Evolutionary conservation across 30 jellyfish, hydroid and myxozoan species (phyloP).

Genomic region (Hydra vulgaris): DNA sequence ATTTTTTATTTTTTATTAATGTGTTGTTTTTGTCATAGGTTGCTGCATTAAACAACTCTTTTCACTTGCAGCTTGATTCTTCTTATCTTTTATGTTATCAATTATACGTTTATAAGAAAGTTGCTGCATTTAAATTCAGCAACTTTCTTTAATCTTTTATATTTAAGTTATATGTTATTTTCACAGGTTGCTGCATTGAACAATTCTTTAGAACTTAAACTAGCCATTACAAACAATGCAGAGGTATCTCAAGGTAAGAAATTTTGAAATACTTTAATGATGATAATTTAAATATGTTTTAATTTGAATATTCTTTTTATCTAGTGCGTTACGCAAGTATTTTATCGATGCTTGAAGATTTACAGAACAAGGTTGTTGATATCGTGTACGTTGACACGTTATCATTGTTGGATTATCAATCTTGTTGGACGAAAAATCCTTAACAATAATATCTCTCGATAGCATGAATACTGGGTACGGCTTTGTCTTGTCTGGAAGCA

Average conservation of each 20-base stretch:
- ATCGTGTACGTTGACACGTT: constrained; percentile 16
- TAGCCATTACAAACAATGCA: constrained; percentile 45
- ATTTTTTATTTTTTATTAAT: too few species aligned
- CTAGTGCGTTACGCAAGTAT: constrained; percentile 19
- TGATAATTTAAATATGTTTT: neutral
- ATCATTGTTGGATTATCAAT: constrained; percentile 29
- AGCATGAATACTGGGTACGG: constrained; percentile 47
- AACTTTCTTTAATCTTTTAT: too few species aligned
- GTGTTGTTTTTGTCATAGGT: too few species aligned
- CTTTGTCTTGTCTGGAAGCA: constrained; percentile 38
- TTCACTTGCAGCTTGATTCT: too few species aligned
- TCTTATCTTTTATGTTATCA: too few species aligned
- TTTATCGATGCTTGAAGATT: constrained; percentile 31
- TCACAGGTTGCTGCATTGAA: constrained; percentile 47
- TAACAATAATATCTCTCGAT: constrained; percentile 22
- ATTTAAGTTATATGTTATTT: neutral
- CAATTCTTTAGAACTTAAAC: constrained; percentile 42
- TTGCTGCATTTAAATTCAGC: too few species aligned
- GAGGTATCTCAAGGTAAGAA: constrained; percentile 4
- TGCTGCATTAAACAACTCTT: too few species aligned
- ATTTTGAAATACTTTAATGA: too few species aligned
- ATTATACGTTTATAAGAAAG: too few species aligned
- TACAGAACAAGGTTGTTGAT: constrained; percentile 31
- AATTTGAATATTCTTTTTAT: neutral
- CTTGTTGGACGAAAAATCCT: constrained; percentile 15